Percentiles rank a stretch among this genome's conserved stretches.
Evolutionary conservation across 30 jellyfish, hydroid and myxozoan species (phyloP).

Genomic region (Pelagia noctiluca): DNA sequence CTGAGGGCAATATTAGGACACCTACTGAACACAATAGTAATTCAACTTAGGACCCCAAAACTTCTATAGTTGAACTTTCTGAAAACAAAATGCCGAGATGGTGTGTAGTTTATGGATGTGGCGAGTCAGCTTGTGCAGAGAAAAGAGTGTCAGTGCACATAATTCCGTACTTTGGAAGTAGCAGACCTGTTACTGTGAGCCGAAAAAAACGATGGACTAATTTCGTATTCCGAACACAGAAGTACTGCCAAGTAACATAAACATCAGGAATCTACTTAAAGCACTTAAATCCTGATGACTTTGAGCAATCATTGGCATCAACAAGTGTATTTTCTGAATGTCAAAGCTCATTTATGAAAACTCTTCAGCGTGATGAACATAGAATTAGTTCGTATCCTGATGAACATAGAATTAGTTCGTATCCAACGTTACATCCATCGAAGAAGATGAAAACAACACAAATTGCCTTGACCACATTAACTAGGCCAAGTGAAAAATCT

Average conservation of each 20-base stretch:
- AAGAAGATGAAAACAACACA: too few relatives aligned
- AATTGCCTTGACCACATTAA: too few relatives aligned
- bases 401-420: too few relatives aligned
- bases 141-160: conserved; percentile 20
- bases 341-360: background rate
- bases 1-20: too few relatives aligned
- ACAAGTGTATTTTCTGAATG: background rate
- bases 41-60: too few relatives aligned
- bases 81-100: conserved; percentile 39
- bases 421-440: conserved; percentile 7
- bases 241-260: conserved; percentile 5
- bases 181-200: conserved; percentile 7
- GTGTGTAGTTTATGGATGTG: conserved; percentile 16
- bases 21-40: too few relatives aligned
- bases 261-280: conserved; percentile 25
- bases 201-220: conserved; percentile 28
- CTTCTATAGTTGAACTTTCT: too few relatives aligned
- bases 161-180: conserved; percentile 11
- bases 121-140: conserved; percentile 17
- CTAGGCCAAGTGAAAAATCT: too few relatives aligned
- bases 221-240: conserved; percentile 6
- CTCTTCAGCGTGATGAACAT: conserved; percentile 13
- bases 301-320: background rate
- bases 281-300: conserved; percentile 11
- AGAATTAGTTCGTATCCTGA: conserved; percentile 1